phyloP scores from a whole-genome alignment of 2,113 vertebrate genomes.

The Chauna torquata region DNA sequence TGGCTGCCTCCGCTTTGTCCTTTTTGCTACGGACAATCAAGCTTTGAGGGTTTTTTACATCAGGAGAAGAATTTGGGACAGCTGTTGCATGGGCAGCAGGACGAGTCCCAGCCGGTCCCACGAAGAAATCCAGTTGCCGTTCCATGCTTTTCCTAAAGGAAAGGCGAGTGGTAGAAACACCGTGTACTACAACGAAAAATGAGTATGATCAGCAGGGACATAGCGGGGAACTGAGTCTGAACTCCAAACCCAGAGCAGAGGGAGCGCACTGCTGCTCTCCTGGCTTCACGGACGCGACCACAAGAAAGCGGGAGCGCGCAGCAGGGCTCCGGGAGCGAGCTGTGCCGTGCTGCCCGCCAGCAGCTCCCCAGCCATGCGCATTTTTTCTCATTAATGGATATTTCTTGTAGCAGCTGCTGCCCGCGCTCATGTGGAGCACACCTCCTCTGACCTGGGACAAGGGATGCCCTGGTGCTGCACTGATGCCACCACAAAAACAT shows the following conservation, averaged over 20 bases:
- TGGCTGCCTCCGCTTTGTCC: not conserved
- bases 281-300: not conserved
- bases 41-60: not conserved
- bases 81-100: not conserved
- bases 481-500: too few relatives aligned
- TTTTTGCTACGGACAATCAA: accelerated
- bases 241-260: not conserved
- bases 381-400: not conserved
- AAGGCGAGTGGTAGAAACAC: not conserved
- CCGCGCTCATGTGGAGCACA: accelerated
- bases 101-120: not conserved
- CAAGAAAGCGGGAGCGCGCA: not conserved
- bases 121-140: not conserved
- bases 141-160: not conserved
- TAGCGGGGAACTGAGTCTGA: not conserved
- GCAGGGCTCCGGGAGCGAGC: too few relatives aligned
- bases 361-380: too few relatives aligned
- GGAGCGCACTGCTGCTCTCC: too few relatives aligned
- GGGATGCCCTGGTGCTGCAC: too few relatives aligned
- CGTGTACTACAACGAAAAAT: not conserved
- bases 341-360: too few relatives aligned
- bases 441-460: too few relatives aligned
- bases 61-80: too few relatives aligned
- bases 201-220: not conserved
- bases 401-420: not conserved